These are phyloP conservation scores for Corticium candelabrum DNA, from an alignment of 37 sponge, comb jelly and placozoan species.

Conservation along the genomic window DNA sequence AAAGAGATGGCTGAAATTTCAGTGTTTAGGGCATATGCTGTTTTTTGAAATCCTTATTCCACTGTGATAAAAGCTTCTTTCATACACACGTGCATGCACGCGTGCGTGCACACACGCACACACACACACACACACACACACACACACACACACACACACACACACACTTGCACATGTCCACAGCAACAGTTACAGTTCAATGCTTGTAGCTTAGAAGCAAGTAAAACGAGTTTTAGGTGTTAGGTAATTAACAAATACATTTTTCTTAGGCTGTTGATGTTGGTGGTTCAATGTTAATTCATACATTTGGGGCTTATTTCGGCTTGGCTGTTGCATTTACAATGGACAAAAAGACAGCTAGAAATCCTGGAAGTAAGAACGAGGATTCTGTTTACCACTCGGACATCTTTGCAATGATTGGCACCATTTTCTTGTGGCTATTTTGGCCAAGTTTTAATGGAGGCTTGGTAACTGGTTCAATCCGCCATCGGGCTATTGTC, in stretches of 20 bases:
- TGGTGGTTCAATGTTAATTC: slow-evolving; percentile 88
- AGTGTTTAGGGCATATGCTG: too few species aligned
- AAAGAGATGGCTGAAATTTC: too few species aligned
- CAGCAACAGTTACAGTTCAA: neutral
- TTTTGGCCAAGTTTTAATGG: slow-evolving; percentile 96
- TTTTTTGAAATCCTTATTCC: too few species aligned
- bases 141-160: slow-evolving; percentile 5
- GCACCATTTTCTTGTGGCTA: slow-evolving; percentile 83
- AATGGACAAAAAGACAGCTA: slow-evolving; percentile 52
- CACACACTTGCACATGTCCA: too few species aligned
- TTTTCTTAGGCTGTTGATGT: slow-evolving; percentile 69
- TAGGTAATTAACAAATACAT: slow-evolving; percentile 18
- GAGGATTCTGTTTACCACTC: slow-evolving; percentile 61
- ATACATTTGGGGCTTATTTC: slow-evolving; percentile 93
- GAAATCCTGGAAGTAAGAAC: slow-evolving; percentile 22
- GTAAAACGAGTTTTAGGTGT: neutral
- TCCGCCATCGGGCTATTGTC: slow-evolving; percentile 70
- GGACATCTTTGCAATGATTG: slow-evolving; percentile 88
- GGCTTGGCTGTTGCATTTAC: slow-evolving; percentile 66
- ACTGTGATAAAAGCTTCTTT: too few species aligned
- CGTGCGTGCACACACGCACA: neutral
- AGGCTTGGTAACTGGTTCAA: slow-evolving; percentile 47
- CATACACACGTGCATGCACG: too few species aligned
- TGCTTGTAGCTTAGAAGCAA: neutral
- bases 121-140: slow-evolving; percentile 5